phyloP scores from a whole-genome alignment of 1,140 invertebrate genomes.

The Ruditapes philippinarum region DNA sequence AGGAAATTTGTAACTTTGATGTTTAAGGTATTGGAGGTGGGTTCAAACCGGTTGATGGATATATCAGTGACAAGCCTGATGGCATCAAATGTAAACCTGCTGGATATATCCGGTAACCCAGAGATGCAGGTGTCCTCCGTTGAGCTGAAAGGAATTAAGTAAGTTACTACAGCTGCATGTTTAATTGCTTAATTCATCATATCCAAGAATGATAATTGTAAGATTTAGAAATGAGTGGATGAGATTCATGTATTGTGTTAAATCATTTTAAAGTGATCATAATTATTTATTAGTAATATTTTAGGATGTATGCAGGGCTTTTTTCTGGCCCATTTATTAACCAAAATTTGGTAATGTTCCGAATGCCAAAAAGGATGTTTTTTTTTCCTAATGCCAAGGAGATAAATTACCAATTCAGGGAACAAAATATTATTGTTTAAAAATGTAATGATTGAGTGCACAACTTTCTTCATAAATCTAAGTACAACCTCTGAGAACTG shows the following conservation, averaged over 20 bases:
- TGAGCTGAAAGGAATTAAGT: conserved; percentile 84
- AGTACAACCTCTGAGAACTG: no score
- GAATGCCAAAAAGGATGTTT: no score
- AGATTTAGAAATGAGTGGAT: background rate
- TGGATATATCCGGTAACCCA: conserved; percentile 86
- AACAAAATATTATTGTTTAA: no score
- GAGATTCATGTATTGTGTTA: background rate
- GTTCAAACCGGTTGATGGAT: conserved; percentile 84
- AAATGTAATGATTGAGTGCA: no score
- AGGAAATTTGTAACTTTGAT: no score
- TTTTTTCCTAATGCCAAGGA: no score
- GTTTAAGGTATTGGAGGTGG: conserved; percentile 85
- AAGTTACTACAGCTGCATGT: conserved; percentile 39
- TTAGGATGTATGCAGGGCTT: no score
- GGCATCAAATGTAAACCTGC: conserved; percentile 83
- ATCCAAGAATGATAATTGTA: background rate
- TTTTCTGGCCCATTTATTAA: no score
- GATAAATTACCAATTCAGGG: no score
- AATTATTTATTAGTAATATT: no score
- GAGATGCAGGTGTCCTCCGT: conserved; percentile 82
- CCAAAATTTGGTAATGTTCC: no score
- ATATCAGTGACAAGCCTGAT: conserved; percentile 84
- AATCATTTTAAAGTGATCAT: background rate
- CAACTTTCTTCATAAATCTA: no score
- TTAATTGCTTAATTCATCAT: background rate